Percentiles rank a stretch among this genome's conserved stretches.
These are phyloP conservation scores for Diarsia mendica DNA, from an alignment of 2,888 invertebrate species.

Conservation along the genomic window DNA sequence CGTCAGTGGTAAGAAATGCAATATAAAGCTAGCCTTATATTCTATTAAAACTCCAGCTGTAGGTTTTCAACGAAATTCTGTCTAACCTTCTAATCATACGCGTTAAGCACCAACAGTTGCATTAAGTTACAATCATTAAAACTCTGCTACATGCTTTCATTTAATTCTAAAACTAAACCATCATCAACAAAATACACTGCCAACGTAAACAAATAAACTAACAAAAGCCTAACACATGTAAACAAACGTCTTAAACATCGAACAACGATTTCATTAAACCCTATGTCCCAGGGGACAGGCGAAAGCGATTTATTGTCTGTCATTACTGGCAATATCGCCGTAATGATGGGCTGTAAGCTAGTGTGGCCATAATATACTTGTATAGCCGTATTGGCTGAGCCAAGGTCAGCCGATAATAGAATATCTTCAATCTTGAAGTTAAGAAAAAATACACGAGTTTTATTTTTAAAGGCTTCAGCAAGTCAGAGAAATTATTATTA, in stretches of 20 bases:
- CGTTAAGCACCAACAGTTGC: no score
- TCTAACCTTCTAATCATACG: neutral
- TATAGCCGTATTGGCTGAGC: slow-evolving; percentile 6
- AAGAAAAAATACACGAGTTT: neutral
- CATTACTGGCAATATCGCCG: slow-evolving; percentile 81
- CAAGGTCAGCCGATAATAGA: slow-evolving; percentile 10
- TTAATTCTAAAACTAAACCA: neutral
- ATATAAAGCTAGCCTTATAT: neutral
- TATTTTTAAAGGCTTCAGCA: slow-evolving; percentile 16
- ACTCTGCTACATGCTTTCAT: neutral
- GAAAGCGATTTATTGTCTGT: slow-evolving; percentile 73
- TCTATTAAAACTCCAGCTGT: neutral
- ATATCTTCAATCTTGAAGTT: slow-evolving; percentile 7
- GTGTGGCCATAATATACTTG: slow-evolving; percentile 65
- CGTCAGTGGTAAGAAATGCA: neutral
- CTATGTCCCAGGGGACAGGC: neutral
- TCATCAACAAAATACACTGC: neutral
- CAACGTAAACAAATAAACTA: slow-evolving; percentile 14
- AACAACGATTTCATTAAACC: slow-evolving; percentile 28
- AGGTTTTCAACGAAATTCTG: neutral
- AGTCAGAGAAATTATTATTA: neutral
- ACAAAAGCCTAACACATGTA: neutral
- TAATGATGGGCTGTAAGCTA: slow-evolving; percentile 79
- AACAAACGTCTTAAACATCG: slow-evolving; percentile 28
- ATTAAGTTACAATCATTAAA: no score